Conservation (phyloP, 2,888 invertebrate genomes). For the Cybosia mesomella region DNA sequence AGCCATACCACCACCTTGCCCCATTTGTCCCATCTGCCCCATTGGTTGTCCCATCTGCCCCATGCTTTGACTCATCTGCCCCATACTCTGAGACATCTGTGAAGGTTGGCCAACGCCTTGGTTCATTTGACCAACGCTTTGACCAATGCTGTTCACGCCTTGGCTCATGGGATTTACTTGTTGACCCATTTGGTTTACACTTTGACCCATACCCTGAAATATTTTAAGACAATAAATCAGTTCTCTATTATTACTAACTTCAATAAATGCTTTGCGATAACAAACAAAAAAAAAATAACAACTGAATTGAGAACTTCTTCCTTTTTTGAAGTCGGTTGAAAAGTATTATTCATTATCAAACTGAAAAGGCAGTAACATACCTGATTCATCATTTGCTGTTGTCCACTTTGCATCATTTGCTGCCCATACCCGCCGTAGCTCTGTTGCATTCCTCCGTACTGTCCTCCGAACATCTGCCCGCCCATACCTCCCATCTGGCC, state of each 20-base stretch:
- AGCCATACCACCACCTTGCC: conserved; percentile 80
- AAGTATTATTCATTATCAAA: not conserved
- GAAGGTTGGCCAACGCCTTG: conserved; percentile 80
- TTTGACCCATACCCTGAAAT: conserved; percentile 80
- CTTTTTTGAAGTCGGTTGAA: too few species aligned
- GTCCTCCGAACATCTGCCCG: conserved; percentile 87
- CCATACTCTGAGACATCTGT: conserved; percentile 80
- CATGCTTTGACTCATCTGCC: conserved; percentile 81
- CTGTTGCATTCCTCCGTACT: conserved; percentile 89
- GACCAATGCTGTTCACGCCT: conserved; percentile 77
- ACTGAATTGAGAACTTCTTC: too few species aligned
- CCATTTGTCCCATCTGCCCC: conserved; percentile 87
- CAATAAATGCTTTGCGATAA: not conserved
- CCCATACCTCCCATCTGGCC: conserved; percentile 83
- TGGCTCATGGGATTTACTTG: conserved; percentile 84
- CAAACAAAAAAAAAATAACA: not conserved
- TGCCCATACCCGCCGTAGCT: conserved; percentile 79
- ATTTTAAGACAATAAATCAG: not conserved
- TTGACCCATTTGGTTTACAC: conserved; percentile 83
- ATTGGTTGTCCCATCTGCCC: conserved; percentile 82
- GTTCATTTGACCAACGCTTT: conserved; percentile 82
- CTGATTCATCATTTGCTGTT: conserved; percentile 85
- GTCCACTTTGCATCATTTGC: conserved; percentile 85
- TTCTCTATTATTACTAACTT: not conserved
- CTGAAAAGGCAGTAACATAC: conserved; percentile 48